A percentile compares a stretch with the other conserved stretches of the same genome.
These are phyloP conservation scores for Catocala sponsa DNA, from an alignment of 2,888 invertebrate species.

Conservation along the genomic window DNA sequence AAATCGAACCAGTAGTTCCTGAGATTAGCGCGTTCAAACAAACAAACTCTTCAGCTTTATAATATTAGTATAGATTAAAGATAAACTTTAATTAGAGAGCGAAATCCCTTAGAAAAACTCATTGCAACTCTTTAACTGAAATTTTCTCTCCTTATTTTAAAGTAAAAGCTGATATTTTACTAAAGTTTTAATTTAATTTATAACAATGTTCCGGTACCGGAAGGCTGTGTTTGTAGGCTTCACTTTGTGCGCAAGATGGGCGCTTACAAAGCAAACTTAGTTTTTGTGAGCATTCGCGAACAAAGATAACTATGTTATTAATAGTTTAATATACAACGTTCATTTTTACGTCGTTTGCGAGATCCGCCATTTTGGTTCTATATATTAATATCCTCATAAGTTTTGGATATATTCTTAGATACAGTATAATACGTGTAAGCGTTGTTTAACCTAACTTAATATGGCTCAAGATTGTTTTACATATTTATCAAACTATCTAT, in stretches of 20 bases:
- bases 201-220: constrained; percentile 10
- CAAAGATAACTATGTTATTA: constrained; percentile 27
- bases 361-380: neutral
- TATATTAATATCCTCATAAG: too few species aligned
- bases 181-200: constrained; percentile 38
- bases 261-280: constrained; percentile 41
- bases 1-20: too few species aligned
- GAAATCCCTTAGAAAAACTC: too few species aligned
- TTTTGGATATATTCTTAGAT: too few species aligned
- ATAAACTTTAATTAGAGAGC: too few species aligned
- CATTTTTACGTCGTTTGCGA: constrained; percentile 13
- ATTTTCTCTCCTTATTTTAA: neutral
- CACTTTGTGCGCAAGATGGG: constrained; percentile 29
- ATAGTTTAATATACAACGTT: constrained; percentile 25
- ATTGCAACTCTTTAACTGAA: neutral
- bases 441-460: too few species aligned
- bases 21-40: too few species aligned
- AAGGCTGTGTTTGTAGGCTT: constrained; percentile 26
- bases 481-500: too few species aligned
- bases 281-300: constrained; percentile 26
- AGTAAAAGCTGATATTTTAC: constrained; percentile 9
- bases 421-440: too few species aligned
- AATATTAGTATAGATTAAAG: too few species aligned
- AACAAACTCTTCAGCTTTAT: too few species aligned
- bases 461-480: too few species aligned